Base-by-base conservation (phyloP, 2,113 vertebrate species). In the Dermatemys mawii region DNA sequence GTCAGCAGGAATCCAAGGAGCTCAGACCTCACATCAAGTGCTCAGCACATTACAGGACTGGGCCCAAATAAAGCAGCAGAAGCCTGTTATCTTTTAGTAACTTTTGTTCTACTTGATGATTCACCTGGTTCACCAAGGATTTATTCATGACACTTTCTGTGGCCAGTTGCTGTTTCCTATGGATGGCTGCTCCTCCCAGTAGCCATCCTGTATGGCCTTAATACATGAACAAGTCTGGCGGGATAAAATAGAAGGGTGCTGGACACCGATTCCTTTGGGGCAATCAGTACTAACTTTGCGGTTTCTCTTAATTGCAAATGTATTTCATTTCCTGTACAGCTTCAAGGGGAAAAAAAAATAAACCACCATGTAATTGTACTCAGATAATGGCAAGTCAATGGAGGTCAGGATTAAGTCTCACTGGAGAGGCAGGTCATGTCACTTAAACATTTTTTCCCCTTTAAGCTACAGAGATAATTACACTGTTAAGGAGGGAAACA, bases 291-390 rank as follows among this genome's bases (percentile, higher is more conserved):
- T 87, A 84, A 50, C 73, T 75, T 73, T 93, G 63, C 32, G 91
- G 55, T 73, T 16, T 87, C 35, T 93, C 26, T 19, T 27, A 73
- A 82, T 8, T 63, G 32, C 63, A 84, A 60, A 81, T 57, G 44
- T 55, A 73, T 89, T 26, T 73, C 54, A 86, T 12, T 57, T 57
- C 24, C 86, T 83, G 26, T 54, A 22, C 8, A 86, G 73, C 38
- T 73, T 26, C 87, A 94, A 93, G 90, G 26, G 91, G n/a, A n/a
- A 92, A 91, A 44, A 78, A 87, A 51, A 79, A 80, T 70, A 73
- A 63, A 70, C 60, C 84, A n/a, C 17, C 2, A 2, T 9, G 6
- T 44, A 46, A 86, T 70, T 90, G 75, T 3, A 87, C 13, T 13
- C 60, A 90, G 10, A 4, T 38, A 50, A 54, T 14, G 60, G 51